Percentiles rank a stretch among this genome's conserved stretches.
phyloP scores from a whole-genome alignment of 2,888 invertebrate species.

The Crocallis elinguaria region DNA sequence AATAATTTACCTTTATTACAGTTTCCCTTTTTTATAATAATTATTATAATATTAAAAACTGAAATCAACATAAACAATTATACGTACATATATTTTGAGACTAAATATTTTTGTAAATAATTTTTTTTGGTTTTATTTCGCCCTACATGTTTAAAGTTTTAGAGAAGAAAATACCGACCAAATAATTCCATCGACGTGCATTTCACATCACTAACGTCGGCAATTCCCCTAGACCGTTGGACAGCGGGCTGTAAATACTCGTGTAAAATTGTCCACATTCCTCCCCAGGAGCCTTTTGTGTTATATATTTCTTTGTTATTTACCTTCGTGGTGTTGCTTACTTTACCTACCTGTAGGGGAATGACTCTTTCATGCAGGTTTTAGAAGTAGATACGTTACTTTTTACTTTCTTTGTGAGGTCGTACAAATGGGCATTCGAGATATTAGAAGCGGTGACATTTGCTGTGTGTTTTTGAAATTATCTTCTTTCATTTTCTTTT shows the following conservation, averaged over 20 bases:
- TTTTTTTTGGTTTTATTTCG: no score
- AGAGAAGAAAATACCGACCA: slow-evolving; percentile 22
- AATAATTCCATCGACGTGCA: slow-evolving; percentile 38
- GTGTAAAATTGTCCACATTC: slow-evolving; percentile 85
- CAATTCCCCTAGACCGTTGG: slow-evolving; percentile 82
- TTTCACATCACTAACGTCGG: slow-evolving; percentile 55
- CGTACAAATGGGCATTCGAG: slow-evolving; percentile 28
- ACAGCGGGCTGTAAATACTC: slow-evolving; percentile 84
- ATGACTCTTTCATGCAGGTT: slow-evolving; percentile 29
- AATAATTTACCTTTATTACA: no score
- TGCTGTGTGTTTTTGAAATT: background rate
- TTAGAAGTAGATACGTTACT: slow-evolving; percentile 13
- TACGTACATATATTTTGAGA: no score
- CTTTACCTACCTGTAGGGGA: slow-evolving; percentile 37
- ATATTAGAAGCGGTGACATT: slow-evolving; percentile 20
- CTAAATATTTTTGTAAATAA: no score
- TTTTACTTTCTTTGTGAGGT: slow-evolving; percentile 22
- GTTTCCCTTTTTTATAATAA: no score
- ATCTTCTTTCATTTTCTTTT: background rate
- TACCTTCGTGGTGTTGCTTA: slow-evolving; percentile 55
- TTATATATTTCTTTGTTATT: slow-evolving; percentile 83
- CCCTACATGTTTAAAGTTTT: no score
- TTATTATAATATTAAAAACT: no score
- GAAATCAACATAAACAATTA: no score
- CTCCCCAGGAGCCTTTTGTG: slow-evolving; percentile 76